Conservation (phyloP, 2,888 invertebrate genomes). For the Cephus runcator region DNA sequence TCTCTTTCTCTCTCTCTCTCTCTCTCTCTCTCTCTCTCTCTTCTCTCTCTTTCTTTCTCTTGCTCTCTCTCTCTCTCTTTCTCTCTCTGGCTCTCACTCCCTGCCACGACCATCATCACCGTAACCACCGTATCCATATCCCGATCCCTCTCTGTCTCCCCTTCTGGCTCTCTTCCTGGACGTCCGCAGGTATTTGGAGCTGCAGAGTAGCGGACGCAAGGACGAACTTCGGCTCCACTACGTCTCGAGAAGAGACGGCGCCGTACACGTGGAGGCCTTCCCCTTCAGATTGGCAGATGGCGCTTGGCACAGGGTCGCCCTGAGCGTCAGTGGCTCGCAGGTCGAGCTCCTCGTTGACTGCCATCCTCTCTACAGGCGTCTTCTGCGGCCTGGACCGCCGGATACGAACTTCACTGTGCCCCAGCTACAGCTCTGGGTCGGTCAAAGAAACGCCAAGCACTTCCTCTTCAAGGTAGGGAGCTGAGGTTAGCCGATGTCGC, state of each 20-base stretch:
- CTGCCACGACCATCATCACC: no score
- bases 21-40: no score
- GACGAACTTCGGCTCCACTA: slow-evolving; percentile 89
- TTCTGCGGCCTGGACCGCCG: slow-evolving; percentile 76
- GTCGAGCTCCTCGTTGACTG: slow-evolving; percentile 89
- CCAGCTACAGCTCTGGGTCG: slow-evolving; percentile 84
- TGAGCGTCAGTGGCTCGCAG: slow-evolving; percentile 85
- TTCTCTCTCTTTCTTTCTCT: no score
- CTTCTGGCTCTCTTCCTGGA: no score
- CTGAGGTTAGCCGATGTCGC: no score
- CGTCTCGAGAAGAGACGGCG: slow-evolving; percentile 74
- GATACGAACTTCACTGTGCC: slow-evolving; percentile 81
- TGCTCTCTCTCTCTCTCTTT: no score
- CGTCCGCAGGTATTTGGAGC: slow-evolving; percentile 82
- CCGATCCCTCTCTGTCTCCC: no score
- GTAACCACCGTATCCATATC: no score
- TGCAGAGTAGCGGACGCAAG: slow-evolving; percentile 89
- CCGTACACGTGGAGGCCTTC: slow-evolving; percentile 85
- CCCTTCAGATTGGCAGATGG: slow-evolving; percentile 88
- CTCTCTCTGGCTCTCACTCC: no score
- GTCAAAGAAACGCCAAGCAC: slow-evolving; percentile 86
- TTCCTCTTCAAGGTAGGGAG: slow-evolving; percentile 85
- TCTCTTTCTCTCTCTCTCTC: no score
- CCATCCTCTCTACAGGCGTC: slow-evolving; percentile 84
- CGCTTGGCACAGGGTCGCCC: slow-evolving; percentile 87